Conservation (phyloP, 2,888 invertebrate genomes). For the Acanthosoma haemorrhoidale region DNA sequence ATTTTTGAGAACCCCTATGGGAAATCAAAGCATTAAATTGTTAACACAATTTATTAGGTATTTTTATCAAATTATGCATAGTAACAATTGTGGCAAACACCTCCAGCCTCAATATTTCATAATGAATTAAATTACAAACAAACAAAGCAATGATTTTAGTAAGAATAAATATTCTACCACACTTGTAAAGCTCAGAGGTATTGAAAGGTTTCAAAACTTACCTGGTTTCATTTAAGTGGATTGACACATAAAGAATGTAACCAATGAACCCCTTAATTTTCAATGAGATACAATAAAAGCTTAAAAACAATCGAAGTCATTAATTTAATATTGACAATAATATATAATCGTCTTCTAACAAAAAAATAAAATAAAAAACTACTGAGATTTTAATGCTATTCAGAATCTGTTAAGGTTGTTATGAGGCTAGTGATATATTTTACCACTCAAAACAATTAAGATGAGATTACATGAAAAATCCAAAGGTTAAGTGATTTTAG, state of each 20-base stretch:
- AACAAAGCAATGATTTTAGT: background rate
- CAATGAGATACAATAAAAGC: background rate
- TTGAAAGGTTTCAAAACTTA: conserved; percentile 9
- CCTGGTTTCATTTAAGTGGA: background rate
- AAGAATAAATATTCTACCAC: background rate
- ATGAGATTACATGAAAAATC: no score
- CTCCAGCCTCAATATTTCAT: background rate
- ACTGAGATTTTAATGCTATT: background rate
- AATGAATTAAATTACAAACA: background rate
- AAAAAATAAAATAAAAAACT: no score
- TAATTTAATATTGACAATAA: no score
- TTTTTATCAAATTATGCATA: background rate
- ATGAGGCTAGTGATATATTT: no score
- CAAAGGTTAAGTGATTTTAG: no score
- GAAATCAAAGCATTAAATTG: no score
- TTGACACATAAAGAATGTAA: background rate
- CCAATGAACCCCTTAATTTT: background rate
- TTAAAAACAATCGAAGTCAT: background rate
- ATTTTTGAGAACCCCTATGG: no score
- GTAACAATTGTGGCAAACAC: no score
- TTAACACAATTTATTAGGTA: no score
- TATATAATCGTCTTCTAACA: no score
- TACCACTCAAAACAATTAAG: no score
- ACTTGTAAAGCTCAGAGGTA: background rate
- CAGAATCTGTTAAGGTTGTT: no score